Base-by-base conservation (phyloP, 2,888 invertebrate genomes). In the Oscheius sp. region DNA sequence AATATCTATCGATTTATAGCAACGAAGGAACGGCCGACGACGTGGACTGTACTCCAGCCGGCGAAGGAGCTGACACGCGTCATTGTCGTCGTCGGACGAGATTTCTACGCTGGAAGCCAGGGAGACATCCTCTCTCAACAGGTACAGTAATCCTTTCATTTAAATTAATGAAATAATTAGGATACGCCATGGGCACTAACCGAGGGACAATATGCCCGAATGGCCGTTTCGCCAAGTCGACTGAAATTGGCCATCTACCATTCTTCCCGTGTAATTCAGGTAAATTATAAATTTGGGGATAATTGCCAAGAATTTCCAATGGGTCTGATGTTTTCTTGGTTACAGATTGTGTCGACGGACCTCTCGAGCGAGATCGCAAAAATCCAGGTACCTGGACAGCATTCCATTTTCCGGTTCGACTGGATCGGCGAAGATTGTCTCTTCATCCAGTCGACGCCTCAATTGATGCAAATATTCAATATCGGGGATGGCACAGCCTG, bases 31-130 rank as follows among this genome's bases (percentile, higher is more conserved):
- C 27, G 52, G 5, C 79, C 79, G 1, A 76, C 81, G 0, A 75
- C 80, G 0, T 83, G 83, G 83, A 74, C 75, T 12, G 76, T 76
- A 1, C 71, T 80, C 56, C 81, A 80, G 41, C 78, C 78, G 13
- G 69, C 72, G 13, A 74, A 74, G 5, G 76, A 80, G 64, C 18
- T 83, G 18, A 83, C 83, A 1, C 72, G 76, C 29, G 73, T 83
- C 9, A 69, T 82, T 0, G 59, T 77, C 3, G 80, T 79, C 16
- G 56, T 76, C 41, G 77, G 76, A 16, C 52, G 75, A 0, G 74
- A 77, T 5, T 82, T 83, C 49, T 74, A 80, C 56, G 74, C 75
- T 61, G 81, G 81, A 7, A 66, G 59, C 27, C 83, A 81, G 43
- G 82, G 80, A 63, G 83, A 83, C 49, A 53, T 73, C 12, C 61